These are phyloP conservation scores for Pipistrellus pipistrellus DNA, from an alignment of 2,797 vertebrate genomes.

Conservation along the genomic window DNA sequence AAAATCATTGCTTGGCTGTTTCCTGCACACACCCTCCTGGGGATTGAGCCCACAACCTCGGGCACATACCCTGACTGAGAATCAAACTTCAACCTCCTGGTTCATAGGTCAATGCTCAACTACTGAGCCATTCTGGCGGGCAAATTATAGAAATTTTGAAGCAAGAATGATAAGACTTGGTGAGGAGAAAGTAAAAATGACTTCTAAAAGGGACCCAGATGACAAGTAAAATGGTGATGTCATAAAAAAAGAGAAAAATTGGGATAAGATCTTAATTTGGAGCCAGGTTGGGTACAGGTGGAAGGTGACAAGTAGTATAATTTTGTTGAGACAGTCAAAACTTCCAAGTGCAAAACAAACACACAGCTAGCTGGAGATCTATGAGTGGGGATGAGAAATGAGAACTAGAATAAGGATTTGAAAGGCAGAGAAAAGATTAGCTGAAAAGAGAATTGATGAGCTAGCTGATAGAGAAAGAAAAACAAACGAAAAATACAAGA, in stretches of 20 bases:
- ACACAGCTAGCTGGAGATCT: neutral
- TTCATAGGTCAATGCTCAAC: no score
- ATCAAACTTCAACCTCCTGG: no score
- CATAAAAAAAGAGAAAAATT: neutral
- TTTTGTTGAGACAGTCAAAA: neutral
- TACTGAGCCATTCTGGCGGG: no score
- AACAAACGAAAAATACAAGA: neutral
- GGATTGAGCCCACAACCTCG: no score
- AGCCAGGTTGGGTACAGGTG: neutral
- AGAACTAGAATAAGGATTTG: neutral
- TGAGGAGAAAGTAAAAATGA: conserved; percentile 3
- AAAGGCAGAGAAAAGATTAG: neutral
- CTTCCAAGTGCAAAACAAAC: neutral
- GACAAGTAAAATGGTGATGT: neutral
- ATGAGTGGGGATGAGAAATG: neutral
- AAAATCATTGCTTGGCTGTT: no score
- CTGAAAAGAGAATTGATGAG: neutral
- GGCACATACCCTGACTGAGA: no score
- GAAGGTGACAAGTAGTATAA: neutral
- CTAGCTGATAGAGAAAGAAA: neutral
- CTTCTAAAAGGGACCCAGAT: neutral
- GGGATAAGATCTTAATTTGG: neutral
- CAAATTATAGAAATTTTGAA: conserved; percentile 13
- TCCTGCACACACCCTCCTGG: no score
- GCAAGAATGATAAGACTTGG: neutral